Evolutionary conservation across 2,797 vertebrate species (phyloP).

Genomic region (Tympanoctomys barrerae): DNA sequence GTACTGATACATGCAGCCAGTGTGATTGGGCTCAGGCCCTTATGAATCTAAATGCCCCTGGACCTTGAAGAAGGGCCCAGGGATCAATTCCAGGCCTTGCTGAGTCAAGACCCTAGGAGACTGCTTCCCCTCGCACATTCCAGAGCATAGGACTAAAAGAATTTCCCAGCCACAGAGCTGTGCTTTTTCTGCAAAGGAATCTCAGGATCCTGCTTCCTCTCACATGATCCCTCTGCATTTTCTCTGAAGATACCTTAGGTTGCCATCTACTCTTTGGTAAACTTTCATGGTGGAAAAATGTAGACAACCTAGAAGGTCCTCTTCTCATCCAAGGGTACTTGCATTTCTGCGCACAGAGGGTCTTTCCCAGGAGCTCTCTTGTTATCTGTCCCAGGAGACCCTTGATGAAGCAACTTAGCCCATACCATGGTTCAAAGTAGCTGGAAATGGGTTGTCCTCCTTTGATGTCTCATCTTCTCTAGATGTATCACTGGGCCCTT

Average conservation of each 20-base stretch:
- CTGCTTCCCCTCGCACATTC: constrained; percentile 65
- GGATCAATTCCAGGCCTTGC: constrained; percentile 73
- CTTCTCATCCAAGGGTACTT: background rate
- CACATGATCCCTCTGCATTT: background rate
- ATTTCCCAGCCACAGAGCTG: constrained; percentile 62
- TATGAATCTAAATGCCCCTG: constrained; percentile 71
- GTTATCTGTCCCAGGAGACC: background rate
- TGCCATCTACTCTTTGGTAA: background rate
- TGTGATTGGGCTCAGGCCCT: constrained; percentile 80
- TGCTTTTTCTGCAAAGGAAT: constrained; percentile 45
- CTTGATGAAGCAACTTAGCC: background rate
- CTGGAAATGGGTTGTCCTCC: background rate
- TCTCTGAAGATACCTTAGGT: background rate
- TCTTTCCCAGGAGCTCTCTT: background rate
- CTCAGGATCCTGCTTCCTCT: background rate
- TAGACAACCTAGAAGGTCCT: background rate
- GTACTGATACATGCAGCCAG: constrained; percentile 64
- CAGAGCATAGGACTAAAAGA: constrained; percentile 61
- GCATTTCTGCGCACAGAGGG: background rate
- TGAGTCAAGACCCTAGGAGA: constrained; percentile 73
- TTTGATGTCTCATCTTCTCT: background rate
- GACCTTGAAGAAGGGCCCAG: constrained; percentile 72
- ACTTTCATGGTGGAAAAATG: background rate
- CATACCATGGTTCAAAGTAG: background rate
- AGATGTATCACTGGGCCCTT: background rate